phyloP scores from a whole-genome alignment of 2,113 vertebrate genomes.

The Mohoua ochrocephala region DNA sequence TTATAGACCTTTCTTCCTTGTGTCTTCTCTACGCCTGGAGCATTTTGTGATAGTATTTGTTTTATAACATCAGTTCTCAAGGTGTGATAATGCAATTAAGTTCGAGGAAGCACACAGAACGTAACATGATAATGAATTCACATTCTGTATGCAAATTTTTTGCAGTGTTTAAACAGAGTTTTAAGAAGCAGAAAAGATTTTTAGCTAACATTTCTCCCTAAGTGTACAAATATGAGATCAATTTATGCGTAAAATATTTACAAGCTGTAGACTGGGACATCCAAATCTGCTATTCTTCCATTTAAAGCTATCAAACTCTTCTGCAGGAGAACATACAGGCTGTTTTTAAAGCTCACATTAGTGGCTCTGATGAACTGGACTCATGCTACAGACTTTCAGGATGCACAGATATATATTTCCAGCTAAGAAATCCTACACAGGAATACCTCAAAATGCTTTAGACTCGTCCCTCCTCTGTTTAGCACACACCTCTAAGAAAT shows the following conservation, averaged over 20 bases:
- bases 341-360: background rate
- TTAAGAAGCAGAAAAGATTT: background rate
- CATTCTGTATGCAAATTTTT: background rate
- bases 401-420: background rate
- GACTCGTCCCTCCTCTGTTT: background rate
- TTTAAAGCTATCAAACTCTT: background rate
- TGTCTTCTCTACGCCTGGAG: background rate
- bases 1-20: background rate
- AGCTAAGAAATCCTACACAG: background rate
- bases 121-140: background rate
- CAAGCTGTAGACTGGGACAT: background rate
- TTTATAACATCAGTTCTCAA: background rate
- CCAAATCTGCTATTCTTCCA: background rate
- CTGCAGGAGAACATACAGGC: background rate
- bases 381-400: background rate
- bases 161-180: background rate
- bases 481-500: background rate
- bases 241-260: background rate
- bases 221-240: background rate
- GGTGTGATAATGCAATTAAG: background rate
- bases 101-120: background rate
- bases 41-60: background rate
- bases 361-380: background rate
- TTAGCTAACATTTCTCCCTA: background rate
- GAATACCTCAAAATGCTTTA: background rate